A percentile compares a stretch with the other conserved stretches of the same genome.
Evolutionary conservation across 2,888 invertebrate species (phyloP).

Genomic region (Acrobasis consociella): DNA sequence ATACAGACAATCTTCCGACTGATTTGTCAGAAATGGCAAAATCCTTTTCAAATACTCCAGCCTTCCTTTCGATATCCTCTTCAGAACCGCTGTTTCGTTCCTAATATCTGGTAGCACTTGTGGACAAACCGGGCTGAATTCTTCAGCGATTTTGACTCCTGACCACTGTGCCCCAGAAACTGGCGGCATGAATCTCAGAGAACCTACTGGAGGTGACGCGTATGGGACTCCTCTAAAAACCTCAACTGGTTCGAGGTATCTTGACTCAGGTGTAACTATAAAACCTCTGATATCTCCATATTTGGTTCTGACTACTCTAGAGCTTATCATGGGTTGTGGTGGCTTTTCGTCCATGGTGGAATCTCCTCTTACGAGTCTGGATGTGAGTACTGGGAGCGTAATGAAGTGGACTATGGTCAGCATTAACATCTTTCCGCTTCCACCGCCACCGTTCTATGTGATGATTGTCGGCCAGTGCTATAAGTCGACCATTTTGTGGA

Average conservation of each 20-base stretch:
- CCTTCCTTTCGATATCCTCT: slow-evolving; percentile 93
- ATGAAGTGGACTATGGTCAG: slow-evolving; percentile 73
- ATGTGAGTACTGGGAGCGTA: slow-evolving; percentile 76
- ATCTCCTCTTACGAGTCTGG: slow-evolving; percentile 70
- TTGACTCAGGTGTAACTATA: slow-evolving; percentile 90
- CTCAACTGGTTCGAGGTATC: slow-evolving; percentile 94
- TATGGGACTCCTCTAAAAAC: slow-evolving; percentile 97
- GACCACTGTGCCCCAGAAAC: slow-evolving; percentile 96
- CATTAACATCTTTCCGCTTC: slow-evolving; percentile 74
- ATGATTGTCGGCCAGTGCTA: slow-evolving; percentile 64
- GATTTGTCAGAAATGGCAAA: slow-evolving; percentile 93
- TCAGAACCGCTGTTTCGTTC: slow-evolving; percentile 91
- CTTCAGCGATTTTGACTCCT: slow-evolving; percentile 93
- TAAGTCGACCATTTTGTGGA: slow-evolving; percentile 72
- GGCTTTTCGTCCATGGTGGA: slow-evolving; percentile 78
- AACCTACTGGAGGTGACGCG: slow-evolving; percentile 95
- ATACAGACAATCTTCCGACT: slow-evolving; percentile 98
- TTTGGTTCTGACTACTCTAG: slow-evolving; percentile 93
- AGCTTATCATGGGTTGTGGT: slow-evolving; percentile 84
- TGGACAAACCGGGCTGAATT: slow-evolving; percentile 95
- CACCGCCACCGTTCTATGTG: slow-evolving; percentile 63
- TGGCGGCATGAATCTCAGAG: slow-evolving; percentile 97
- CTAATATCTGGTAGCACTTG: slow-evolving; percentile 93
- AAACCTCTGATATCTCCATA: slow-evolving; percentile 94
- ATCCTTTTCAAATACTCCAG: slow-evolving; percentile 94